These are phyloP conservation scores for Zoanthus sociatus DNA, from an alignment of 92 coral and sea anemone species.

Conservation along the genomic window DNA sequence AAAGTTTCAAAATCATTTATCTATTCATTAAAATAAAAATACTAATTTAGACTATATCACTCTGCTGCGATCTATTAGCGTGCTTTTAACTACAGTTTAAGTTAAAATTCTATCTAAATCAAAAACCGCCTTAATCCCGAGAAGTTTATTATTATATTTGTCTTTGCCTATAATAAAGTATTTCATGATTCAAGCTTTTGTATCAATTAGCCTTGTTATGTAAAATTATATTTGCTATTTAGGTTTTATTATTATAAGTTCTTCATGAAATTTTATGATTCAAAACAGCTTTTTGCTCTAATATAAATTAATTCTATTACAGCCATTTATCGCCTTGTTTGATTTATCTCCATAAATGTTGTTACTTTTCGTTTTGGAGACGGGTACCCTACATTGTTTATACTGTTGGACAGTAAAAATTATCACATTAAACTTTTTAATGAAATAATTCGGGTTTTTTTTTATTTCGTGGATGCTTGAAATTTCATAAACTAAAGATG, in stretches of 20 bases:
- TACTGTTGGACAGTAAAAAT: background rate
- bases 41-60: no score
- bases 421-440: background rate
- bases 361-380: background rate
- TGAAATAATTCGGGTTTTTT: background rate
- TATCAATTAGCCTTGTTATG: background rate
- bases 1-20: no score
- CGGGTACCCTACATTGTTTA: constrained; percentile 15
- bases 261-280: background rate
- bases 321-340: background rate
- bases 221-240: background rate
- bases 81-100: no score
- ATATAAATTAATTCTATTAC: background rate
- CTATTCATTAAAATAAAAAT: no score
- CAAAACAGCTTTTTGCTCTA: background rate
- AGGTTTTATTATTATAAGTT: background rate
- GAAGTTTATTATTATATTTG: background rate
- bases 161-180: background rate
- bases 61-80: no score
- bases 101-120: no score
- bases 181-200: background rate
- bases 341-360: background rate
- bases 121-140: no score
- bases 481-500: background rate
- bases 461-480: background rate